A percentile compares a stretch with the other conserved stretches of the same genome.
Evolutionary conservation across 2,888 invertebrate genomes (phyloP).

Genomic region (Punctoribates punctum): DNA sequence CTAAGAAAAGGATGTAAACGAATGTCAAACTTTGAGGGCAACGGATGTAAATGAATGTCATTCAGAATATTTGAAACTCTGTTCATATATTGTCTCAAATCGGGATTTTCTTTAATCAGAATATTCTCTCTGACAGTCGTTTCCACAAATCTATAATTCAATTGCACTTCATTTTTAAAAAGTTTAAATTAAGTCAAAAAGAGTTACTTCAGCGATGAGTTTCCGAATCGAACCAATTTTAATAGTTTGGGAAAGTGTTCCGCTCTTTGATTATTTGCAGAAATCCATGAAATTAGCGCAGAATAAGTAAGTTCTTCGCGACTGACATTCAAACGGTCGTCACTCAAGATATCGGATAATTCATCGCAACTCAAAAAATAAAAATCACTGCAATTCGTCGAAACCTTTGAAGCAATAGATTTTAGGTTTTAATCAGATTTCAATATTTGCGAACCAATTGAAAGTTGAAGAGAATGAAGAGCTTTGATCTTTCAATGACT

Average conservation of each 20-base stretch:
- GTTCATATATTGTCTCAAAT: constrained; percentile 25
- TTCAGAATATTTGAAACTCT: constrained; percentile 15
- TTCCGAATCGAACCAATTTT: constrained; percentile 30
- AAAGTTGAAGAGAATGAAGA: constrained; percentile 57
- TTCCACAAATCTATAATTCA: constrained; percentile 24
- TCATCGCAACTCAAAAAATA: constrained; percentile 62
- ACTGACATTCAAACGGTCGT: constrained; percentile 69
- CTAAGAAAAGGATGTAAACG: constrained; percentile 33
- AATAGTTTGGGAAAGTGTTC: constrained; percentile 18
- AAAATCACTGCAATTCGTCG: constrained; percentile 50
- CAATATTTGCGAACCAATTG: constrained; percentile 64
- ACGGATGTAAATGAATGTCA: constrained; percentile 38
- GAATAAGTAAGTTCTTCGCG: constrained; percentile 59
- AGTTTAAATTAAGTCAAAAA: no score
- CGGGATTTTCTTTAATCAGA: not conserved
- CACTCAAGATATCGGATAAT: constrained; percentile 62
- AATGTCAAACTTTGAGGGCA: constrained; percentile 40
- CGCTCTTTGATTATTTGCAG: constrained; percentile 15
- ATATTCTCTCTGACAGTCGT: constrained; percentile 27
- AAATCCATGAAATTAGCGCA: constrained; percentile 45
- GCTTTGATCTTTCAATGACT: constrained; percentile 57
- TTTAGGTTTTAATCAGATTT: not conserved
- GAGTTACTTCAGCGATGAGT: constrained; percentile 16
- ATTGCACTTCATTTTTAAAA: no score
- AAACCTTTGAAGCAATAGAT: not conserved